Conservation (phyloP, 2,888 invertebrate species). For the Phlogophora meticulosa region DNA sequence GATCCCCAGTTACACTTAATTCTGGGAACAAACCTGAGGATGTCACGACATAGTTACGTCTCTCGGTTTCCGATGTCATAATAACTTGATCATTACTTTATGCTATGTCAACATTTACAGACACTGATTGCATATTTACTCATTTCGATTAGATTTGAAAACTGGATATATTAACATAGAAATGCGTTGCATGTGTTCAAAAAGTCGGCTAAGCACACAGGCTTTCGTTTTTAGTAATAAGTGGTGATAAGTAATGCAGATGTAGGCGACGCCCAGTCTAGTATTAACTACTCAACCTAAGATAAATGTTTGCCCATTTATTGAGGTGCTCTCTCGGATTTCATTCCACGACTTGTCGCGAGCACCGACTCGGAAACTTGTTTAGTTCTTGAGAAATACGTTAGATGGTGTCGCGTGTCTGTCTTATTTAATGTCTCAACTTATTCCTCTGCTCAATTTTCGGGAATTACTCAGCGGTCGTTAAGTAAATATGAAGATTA, state of each 20-base stretch:
- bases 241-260: slow-evolving; percentile 51
- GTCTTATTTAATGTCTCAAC: slow-evolving; percentile 69
- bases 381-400: slow-evolving; percentile 68
- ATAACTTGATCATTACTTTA: slow-evolving; percentile 40
- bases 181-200: slow-evolving; percentile 14
- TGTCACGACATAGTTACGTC: slow-evolving; percentile 52
- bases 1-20: slow-evolving; percentile 44
- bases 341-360: slow-evolving; percentile 67
- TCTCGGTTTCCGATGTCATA: slow-evolving; percentile 54
- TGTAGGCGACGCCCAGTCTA: slow-evolving; percentile 72
- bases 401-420: slow-evolving; percentile 69
- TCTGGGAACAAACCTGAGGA: slow-evolving; percentile 54
- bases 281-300: slow-evolving; percentile 72
- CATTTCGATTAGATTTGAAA: slow-evolving; percentile 29
- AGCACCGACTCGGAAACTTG: slow-evolving; percentile 65
- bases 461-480: slow-evolving; percentile 50
- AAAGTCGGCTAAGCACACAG: slow-evolving; percentile 18
- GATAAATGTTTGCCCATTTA: slow-evolving; percentile 78
- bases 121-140: slow-evolving; percentile 32
- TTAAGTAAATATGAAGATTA: slow-evolving; percentile 61
- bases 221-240: slow-evolving; percentile 50
- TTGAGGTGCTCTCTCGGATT: slow-evolving; percentile 74
- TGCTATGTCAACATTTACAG: slow-evolving; percentile 33
- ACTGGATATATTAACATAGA: slow-evolving; percentile 42
- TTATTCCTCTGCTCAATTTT: slow-evolving; percentile 65